Conservation (phyloP, 2,888 invertebrate species). For the Ecdyonurus torrentis region DNA sequence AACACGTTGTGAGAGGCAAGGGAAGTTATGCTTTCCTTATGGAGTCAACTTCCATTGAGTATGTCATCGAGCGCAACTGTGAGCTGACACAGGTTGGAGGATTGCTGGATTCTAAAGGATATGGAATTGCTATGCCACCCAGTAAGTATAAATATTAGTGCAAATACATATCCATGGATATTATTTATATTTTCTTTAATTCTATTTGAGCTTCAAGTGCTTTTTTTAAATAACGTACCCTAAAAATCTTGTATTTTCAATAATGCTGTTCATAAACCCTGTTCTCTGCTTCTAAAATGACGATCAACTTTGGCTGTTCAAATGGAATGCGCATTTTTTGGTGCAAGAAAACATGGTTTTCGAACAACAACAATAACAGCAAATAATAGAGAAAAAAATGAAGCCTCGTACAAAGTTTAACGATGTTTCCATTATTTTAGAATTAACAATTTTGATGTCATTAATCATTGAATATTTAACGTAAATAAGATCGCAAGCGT, state of each 20-base stretch:
- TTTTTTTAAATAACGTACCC: neutral
- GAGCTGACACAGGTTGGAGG: constrained; percentile 83
- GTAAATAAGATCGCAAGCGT: too few relatives aligned
- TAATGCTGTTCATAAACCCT: too few relatives aligned
- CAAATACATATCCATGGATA: constrained; percentile 4
- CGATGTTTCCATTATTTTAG: too few relatives aligned
- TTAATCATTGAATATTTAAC: too few relatives aligned
- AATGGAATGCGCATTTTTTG: too few relatives aligned
- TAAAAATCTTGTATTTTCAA: neutral
- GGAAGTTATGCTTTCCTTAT: constrained; percentile 90
- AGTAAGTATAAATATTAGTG: constrained; percentile 48
- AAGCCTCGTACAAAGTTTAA: too few relatives aligned
- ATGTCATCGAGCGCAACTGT: constrained; percentile 77
- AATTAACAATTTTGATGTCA: too few relatives aligned
- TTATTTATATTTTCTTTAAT: constrained; percentile 7
- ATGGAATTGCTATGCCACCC: constrained; percentile 86
- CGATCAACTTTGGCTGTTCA: too few relatives aligned
- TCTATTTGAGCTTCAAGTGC: neutral
- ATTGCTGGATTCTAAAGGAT: constrained; percentile 84
- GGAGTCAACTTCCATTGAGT: constrained; percentile 96
- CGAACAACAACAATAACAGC: neutral
- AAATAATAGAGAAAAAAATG: too few relatives aligned
- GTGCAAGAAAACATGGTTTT: too few relatives aligned
- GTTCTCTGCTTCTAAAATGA: too few relatives aligned
- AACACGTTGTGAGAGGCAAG: constrained; percentile 67